Conservation (phyloP, 2,797 vertebrate genomes). For the Tamandua tetradactyla region DNA sequence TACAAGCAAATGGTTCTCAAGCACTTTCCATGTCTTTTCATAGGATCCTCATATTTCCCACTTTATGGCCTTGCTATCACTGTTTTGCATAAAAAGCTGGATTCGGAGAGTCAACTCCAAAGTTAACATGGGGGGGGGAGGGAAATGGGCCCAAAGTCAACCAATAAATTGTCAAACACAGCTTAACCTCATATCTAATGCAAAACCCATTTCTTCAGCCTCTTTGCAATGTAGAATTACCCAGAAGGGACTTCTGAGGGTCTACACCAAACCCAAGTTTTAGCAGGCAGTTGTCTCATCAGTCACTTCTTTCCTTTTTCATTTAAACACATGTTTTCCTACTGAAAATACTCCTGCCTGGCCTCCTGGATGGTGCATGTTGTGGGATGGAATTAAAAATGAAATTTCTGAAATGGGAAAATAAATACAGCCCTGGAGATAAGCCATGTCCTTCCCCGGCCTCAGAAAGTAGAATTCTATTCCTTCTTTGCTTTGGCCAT, state of each 20-base stretch:
- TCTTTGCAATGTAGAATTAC: not conserved
- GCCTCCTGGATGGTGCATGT: not conserved
- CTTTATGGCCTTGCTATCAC: no score
- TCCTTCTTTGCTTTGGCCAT: not conserved
- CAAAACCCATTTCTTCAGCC: not conserved
- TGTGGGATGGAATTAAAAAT: not conserved
- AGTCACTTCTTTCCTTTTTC: not conserved
- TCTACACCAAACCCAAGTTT: not conserved
- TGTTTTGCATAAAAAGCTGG: not conserved
- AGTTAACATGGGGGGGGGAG: no score
- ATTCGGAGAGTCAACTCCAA: not conserved
- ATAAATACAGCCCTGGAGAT: not conserved
- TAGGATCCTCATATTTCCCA: not conserved
- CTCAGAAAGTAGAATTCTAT: not conserved
- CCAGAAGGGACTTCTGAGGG: not conserved
- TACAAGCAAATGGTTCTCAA: not conserved
- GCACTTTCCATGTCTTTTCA: not conserved
- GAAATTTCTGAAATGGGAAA: not conserved
- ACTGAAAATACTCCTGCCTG: not conserved
- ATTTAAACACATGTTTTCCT: not conserved
- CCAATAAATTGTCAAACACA: not conserved
- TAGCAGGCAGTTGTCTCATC: not conserved
- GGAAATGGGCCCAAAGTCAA: not conserved
- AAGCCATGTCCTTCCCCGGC: fast-evolving
- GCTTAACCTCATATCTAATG: not conserved